Evolutionary conservation across 2,797 vertebrate species (phyloP).

Genomic region (Rhabdophis nuchalis): DNA sequence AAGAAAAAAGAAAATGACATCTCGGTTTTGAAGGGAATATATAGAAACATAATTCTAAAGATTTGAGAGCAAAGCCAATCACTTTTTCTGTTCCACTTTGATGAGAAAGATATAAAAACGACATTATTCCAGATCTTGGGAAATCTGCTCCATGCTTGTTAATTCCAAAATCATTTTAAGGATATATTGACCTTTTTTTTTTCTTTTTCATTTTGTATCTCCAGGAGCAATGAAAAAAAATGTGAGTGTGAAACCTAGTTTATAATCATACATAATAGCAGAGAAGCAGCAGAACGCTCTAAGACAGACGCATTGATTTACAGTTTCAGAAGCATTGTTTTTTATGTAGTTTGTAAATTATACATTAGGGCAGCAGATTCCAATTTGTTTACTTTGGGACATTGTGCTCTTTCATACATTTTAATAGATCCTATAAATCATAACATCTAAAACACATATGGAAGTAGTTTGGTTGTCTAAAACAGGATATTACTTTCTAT

Average conservation of each 20-base stretch:
- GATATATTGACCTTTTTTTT: constrained; percentile 3
- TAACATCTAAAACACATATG: neutral
- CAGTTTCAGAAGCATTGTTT: constrained; percentile 12
- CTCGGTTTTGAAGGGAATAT: constrained; percentile 17
- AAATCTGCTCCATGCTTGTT: constrained; percentile 21
- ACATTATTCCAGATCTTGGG: constrained; percentile 19
- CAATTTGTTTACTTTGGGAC: constrained; percentile 24
- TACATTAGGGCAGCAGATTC: neutral
- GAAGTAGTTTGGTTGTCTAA: constrained; percentile 7
- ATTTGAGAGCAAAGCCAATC: neutral
- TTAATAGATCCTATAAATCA: neutral
- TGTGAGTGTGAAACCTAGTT: constrained; percentile 33
- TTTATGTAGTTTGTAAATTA: constrained; percentile 26
- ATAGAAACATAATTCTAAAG: constrained; percentile 5
- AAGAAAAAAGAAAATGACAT: neutral
- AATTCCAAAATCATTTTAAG: constrained; percentile 35
- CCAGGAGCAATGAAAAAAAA: constrained; percentile 30
- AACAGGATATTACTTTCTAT: constrained; percentile 1
- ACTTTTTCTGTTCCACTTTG: constrained; percentile 18
- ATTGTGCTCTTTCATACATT: constrained; percentile 1
- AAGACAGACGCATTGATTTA: constrained; percentile 36
- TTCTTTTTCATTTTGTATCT: neutral
- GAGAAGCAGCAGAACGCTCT: constrained; percentile 24
- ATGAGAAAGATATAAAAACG: constrained; percentile 17
- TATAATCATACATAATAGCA: constrained; percentile 11